phyloP scores from a whole-genome alignment of 2,888 invertebrate species.

The Sesia apiformis region DNA sequence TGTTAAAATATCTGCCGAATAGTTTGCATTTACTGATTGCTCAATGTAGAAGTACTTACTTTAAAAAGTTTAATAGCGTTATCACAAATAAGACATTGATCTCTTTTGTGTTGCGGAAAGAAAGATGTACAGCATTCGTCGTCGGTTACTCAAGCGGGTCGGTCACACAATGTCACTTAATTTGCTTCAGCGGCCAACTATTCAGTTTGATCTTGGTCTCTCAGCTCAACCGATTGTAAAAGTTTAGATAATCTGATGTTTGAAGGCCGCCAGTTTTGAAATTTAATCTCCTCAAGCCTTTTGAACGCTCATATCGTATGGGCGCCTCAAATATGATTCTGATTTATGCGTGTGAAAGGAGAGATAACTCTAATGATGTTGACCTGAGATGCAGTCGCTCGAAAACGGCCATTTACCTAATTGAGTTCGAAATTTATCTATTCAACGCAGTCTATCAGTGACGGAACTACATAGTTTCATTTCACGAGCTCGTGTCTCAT shows the following conservation, averaged over 20 bases:
- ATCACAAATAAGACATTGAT: not conserved
- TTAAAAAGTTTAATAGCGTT: not conserved
- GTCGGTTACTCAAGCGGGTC: constrained; percentile 29
- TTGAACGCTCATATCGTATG: constrained; percentile 12
- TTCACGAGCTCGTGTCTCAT: too few species aligned
- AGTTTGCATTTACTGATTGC: not conserved
- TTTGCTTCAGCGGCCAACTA: constrained; percentile 33
- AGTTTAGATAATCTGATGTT: constrained; percentile 54
- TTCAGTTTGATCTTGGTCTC: constrained; percentile 31
- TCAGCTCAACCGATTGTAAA: constrained; percentile 37
- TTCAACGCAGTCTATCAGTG: too few species aligned
- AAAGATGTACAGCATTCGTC: constrained; percentile 4
- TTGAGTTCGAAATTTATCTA: too few species aligned
- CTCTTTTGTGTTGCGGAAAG: not conserved
- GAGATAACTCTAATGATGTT: not conserved
- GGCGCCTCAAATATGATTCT: not conserved
- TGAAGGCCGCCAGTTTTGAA: constrained; percentile 55
- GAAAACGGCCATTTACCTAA: too few species aligned
- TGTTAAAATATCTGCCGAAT: not conserved
- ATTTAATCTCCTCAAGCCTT: constrained; percentile 49
- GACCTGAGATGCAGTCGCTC: too few species aligned
- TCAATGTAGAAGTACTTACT: not conserved
- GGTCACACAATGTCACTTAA: constrained; percentile 39
- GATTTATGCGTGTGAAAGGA: not conserved
- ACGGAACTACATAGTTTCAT: too few species aligned